A percentile compares a stretch with the other conserved stretches of the same genome.
Evolutionary conservation across 2,113 vertebrate species (phyloP).

Genomic region (Siniperca chuatsi): DNA sequence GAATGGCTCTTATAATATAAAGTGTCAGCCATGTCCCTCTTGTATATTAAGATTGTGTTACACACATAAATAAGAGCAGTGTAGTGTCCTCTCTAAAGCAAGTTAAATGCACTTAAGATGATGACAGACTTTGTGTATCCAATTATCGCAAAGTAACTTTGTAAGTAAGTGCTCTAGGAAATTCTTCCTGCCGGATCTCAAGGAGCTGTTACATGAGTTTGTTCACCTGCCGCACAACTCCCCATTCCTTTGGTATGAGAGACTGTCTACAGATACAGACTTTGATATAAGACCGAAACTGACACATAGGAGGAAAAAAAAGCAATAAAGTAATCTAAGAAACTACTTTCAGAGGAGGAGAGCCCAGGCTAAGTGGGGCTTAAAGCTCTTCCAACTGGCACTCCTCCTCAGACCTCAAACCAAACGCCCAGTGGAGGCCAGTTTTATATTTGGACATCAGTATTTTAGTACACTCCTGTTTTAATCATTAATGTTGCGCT

Average conservation of each 20-base stretch:
- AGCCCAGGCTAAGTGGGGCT: conserved; percentile 48
- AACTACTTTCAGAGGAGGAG: conserved; percentile 35
- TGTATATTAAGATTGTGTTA: conserved; percentile 35
- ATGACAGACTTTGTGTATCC: conserved; percentile 25
- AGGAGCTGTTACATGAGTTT: conserved; percentile 8
- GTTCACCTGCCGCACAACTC: conserved; percentile 36
- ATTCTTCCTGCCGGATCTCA: conserved; percentile 3
- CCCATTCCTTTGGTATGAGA: conserved; percentile 39
- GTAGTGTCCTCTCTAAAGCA: conserved; percentile 40
- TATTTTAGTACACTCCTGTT: conserved; percentile 62
- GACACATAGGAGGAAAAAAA: conserved; percentile 19
- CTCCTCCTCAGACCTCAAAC: conserved; percentile 61
- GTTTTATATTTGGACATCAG: conserved; percentile 63
- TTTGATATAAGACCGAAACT: conserved; percentile 35
- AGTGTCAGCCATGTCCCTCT: conserved; percentile 49
- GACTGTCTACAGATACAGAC: conserved; percentile 48
- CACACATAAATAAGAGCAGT: conserved; percentile 47
- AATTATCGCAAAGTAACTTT: conserved; percentile 34
- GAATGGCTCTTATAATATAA: conserved; percentile 61
- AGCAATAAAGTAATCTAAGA: conserved; percentile 47
- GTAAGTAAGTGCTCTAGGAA: conserved; percentile 18
- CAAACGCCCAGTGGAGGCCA: conserved; percentile 44
- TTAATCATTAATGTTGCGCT: conserved; percentile 69
- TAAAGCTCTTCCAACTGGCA: conserved; percentile 56
- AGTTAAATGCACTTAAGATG: conserved; percentile 30